Evolutionary conservation across 2,888 invertebrate species (phyloP).

Genomic region (Lamellibrachia satsuma): DNA sequence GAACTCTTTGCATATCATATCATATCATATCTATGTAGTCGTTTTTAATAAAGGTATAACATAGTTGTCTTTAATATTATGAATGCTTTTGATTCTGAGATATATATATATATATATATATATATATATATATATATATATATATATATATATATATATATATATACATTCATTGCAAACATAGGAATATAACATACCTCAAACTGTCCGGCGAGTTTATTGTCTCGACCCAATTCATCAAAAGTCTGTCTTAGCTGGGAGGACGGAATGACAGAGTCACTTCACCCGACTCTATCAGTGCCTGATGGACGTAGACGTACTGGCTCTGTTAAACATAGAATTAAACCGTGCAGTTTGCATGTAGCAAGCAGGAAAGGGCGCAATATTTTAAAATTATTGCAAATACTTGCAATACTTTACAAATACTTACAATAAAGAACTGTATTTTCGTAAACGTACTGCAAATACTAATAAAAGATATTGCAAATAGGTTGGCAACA

Average conservation of each 20-base stretch:
- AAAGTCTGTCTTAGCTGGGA: background rate
- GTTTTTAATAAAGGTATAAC: background rate
- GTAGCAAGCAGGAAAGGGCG: too few species aligned
- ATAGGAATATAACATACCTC: background rate
- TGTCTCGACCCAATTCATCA: background rate
- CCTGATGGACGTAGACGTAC: background rate
- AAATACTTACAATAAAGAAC: too few species aligned
- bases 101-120: background rate
- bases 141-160: background rate
- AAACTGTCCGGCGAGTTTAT: background rate
- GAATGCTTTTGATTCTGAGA: too few species aligned
- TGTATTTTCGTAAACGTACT: too few species aligned
- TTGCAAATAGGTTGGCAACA: too few species aligned
- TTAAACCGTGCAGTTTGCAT: too few species aligned
- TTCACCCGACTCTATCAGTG: background rate
- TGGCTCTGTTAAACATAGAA: background rate
- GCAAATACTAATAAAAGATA: too few species aligned
- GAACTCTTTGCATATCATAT: background rate
- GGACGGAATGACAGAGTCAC: background rate
- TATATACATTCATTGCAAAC: background rate
- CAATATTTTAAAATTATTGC: too few species aligned
- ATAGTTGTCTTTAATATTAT: background rate
- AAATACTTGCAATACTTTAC: too few species aligned
- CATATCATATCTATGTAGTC: background rate
- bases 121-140: background rate